phyloP scores from a whole-genome alignment of 1,140 invertebrate genomes.

The Drosophila baimaii region DNA sequence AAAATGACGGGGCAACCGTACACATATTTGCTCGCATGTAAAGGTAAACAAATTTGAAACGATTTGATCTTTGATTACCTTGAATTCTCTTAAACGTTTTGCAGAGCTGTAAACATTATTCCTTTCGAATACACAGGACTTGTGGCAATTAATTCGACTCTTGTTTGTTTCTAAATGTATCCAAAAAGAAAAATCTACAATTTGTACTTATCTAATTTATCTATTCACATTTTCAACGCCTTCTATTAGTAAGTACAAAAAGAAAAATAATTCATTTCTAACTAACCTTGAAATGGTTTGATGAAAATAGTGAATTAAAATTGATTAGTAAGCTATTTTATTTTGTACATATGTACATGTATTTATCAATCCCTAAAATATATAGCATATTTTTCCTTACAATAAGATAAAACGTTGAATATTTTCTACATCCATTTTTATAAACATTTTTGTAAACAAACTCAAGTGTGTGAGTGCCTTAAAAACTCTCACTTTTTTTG shows the following conservation, averaged over 20 bases:
- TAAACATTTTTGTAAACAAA: too few species aligned
- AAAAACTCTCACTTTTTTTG: too few species aligned
- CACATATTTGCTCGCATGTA: slow-evolving; percentile 25
- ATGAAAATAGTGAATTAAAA: neutral
- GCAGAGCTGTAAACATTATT: slow-evolving; percentile 19
- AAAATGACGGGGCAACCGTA: neutral
- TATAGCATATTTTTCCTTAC: neutral
- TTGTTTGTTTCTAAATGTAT: neutral
- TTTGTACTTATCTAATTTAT: neutral
- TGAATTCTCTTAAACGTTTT: slow-evolving; percentile 31
- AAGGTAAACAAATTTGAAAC: slow-evolving; percentile 33
- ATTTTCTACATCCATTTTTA: neutral
- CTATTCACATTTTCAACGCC: neutral
- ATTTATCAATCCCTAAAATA: neutral
- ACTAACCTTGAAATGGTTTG: neutral
- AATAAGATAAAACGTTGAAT: neutral
- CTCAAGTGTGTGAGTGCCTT: too few species aligned
- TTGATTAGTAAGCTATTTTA: neutral
- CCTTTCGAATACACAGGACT: neutral
- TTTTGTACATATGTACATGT: neutral
- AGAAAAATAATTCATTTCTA: neutral
- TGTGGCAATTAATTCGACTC: slow-evolving; percentile 1
- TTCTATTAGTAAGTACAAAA: neutral
- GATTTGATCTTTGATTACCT: slow-evolving; percentile 52
- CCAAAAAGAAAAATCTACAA: neutral